Evolutionary conservation across 1,140 invertebrate species (phyloP), one percentile per base, ranked within the genome.

Genomic region (silkworm (Bombyx mori)): DNA sequence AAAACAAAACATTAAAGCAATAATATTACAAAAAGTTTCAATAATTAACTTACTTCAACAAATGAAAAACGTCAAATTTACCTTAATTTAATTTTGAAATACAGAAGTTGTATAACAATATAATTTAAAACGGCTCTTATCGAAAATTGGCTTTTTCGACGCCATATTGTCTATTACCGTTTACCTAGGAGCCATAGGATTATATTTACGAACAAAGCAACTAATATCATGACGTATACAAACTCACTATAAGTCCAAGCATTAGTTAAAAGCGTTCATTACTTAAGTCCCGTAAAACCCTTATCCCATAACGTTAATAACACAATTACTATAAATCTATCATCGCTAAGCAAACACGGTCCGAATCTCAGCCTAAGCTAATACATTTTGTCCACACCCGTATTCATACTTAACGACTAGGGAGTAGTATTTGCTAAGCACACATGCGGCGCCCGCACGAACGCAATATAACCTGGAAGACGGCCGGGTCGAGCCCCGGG

Each of bases 271-370:
- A 77, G 79, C 80, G 68, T 83, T 79, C 82, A 81, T 85, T 85
- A 85, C 83, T 85, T 85, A 85, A 85, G 82, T 77, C 81, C 69
- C 81, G 82, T 86, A 82, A 86, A 86, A 86, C 83, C 83, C 83
- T 86, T 85, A 85, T 81, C 83, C 83, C 80, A 83, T 86, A 86
- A 85, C 79, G 83, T 85, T 86, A 86, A 86, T 86, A 86, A 86
- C 83, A 86, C 83, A 86, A 86, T 86, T 85, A 86, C 83, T 83
- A 86, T 86, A 86, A 86, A 86, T 86, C 83, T 86, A 86, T 86
- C 83, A 86, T 86, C 83, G 73, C 82, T 75, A 75, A 69, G 66
- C 79, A 86, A 86, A 85, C 83, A 86, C 74, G 75, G 83, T 80
- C 79, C 80, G 80, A 84, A 82, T 84, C 81, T 86, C 82, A 79